Conservation (phyloP, 2,113 vertebrate genomes). For the Nesogale talazaci region DNA sequence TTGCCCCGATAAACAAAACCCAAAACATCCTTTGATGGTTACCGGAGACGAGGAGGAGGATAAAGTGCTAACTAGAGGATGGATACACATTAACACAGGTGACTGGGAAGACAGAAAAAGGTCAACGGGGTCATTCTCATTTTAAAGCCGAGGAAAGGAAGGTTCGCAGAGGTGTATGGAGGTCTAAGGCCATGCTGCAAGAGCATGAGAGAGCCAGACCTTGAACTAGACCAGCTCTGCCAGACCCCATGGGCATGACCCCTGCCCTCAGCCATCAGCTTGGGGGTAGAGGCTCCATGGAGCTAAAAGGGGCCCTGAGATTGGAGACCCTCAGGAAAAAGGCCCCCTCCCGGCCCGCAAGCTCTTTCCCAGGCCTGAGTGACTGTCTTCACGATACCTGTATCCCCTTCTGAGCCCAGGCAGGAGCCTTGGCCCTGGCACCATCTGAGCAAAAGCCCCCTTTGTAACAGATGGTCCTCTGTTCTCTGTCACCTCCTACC, state of each 20-base stretch:
- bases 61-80: no score
- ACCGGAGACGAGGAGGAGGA: no score
- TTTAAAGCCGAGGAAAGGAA: conserved; percentile 49
- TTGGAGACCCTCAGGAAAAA: background rate
- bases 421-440: background rate
- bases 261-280: background rate
- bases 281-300: background rate
- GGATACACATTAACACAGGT: no score
- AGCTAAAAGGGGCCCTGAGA: background rate
- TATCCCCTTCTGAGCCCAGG: background rate
- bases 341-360: background rate
- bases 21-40: no score
- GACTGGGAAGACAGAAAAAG: no score
- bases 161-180: background rate
- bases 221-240: background rate
- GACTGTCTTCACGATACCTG: background rate
- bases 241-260: background rate
- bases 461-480: background rate
- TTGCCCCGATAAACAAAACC: no score
- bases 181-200: background rate
- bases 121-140: background rate
- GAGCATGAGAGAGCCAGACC: background rate
- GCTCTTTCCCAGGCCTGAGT: background rate
- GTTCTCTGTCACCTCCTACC: background rate
- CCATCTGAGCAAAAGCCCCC: background rate